A percentile compares a stretch with the other conserved stretches of the same genome.
These are phyloP conservation scores for Luperina nickerlii DNA, from an alignment of 2,888 invertebrate species.

Conservation along the genomic window DNA sequence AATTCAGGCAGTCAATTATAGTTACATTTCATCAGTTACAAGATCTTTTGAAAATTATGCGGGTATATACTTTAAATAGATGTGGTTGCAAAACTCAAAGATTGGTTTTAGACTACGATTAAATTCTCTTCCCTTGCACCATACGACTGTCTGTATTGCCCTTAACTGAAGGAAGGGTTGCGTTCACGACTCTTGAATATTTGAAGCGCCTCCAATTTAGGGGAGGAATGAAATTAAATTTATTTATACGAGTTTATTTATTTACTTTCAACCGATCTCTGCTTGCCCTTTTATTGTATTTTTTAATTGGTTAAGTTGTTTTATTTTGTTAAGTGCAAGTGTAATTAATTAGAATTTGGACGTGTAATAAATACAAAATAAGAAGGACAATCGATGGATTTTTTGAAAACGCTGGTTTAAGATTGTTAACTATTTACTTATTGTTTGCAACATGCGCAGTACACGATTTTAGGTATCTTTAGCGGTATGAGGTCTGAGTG, in stretches of 20 bases:
- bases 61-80: neutral
- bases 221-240: constrained; percentile 89
- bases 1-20: neutral
- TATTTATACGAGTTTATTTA: constrained; percentile 88
- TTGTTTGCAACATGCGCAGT: too few species aligned
- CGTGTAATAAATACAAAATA: neutral
- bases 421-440: too few species aligned
- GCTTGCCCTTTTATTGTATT: constrained; percentile 72
- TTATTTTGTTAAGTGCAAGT: constrained; percentile 53
- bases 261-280: constrained; percentile 80
- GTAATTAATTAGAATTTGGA: constrained; percentile 35
- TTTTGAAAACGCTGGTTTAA: too few species aligned
- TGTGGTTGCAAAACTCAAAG: neutral
- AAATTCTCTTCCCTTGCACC: constrained; percentile 65
- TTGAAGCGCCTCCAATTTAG: constrained; percentile 88
- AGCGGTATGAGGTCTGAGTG: too few species aligned
- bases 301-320: constrained; percentile 73
- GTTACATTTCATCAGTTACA: neutral
- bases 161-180: constrained; percentile 88
- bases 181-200: constrained; percentile 89
- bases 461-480: too few species aligned
- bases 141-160: constrained; percentile 76
- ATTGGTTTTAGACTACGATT: neutral
- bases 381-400: neutral
- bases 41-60: neutral